These are phyloP conservation scores for Columba guinea DNA, from an alignment of 2,797 vertebrate species.

Conservation along the genomic window DNA sequence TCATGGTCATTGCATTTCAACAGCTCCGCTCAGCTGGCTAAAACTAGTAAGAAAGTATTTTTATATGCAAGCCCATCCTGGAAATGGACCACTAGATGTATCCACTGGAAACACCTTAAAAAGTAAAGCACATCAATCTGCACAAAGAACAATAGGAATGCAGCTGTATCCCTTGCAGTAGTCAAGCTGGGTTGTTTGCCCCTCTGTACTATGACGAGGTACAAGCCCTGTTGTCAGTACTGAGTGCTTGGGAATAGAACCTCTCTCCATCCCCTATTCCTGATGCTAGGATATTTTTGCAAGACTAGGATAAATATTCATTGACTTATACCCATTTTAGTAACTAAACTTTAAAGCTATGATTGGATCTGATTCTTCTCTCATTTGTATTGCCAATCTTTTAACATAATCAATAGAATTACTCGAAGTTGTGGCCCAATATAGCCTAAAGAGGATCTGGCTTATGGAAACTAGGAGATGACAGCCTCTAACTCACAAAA, in stretches of 20 bases:
- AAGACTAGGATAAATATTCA: background rate
- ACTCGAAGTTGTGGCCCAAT: background rate
- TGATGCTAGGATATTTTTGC: background rate
- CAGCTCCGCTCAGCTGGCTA: background rate
- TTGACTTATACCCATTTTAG: background rate
- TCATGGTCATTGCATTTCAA: background rate
- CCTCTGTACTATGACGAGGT: background rate
- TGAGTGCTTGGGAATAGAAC: background rate
- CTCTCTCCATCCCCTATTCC: background rate
- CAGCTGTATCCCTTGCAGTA: background rate
- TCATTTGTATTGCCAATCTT: background rate
- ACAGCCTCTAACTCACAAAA: background rate
- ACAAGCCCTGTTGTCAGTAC: background rate
- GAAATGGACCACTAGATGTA: background rate
- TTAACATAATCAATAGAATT: background rate
- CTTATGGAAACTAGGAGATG: background rate
- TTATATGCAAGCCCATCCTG: background rate
- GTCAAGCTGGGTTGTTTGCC: background rate
- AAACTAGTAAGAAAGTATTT: background rate
- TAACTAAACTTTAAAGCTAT: background rate
- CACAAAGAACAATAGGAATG: background rate
- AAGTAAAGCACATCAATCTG: background rate
- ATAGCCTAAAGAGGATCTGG: background rate
- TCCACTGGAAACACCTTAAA: background rate
- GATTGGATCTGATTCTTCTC: background rate